Conservation (phyloP, 2,113 vertebrate genomes). For the Pangasianodon hypophthalmus region DNA sequence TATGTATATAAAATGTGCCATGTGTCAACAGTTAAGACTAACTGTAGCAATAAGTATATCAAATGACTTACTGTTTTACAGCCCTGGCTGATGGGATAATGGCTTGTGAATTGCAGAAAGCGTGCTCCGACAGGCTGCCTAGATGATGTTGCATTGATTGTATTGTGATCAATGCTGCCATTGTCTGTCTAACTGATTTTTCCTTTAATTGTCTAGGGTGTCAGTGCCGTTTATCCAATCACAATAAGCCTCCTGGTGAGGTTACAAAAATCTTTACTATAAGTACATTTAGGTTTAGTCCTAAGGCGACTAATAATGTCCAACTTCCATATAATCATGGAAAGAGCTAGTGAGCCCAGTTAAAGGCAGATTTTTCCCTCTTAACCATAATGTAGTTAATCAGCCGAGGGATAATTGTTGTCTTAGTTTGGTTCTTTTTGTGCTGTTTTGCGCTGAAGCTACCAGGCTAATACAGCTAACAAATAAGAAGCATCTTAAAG, state of each 20-base stretch:
- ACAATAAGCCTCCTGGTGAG: conserved; percentile 53
- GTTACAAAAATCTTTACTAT: conserved; percentile 57
- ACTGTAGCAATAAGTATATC: conserved; percentile 23
- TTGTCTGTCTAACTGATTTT: conserved; percentile 85
- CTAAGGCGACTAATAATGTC: conserved; percentile 41
- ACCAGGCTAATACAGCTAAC: not conserved
- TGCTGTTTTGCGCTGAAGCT: not conserved
- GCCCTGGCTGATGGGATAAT: conserved; percentile 34
- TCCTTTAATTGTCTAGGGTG: conserved; percentile 78
- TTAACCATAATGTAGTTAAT: not conserved
- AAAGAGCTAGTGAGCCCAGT: not conserved
- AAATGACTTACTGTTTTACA: conserved; percentile 27
- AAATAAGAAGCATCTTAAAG: not conserved
- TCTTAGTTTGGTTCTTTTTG: not conserved
- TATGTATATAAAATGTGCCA: too few species aligned
- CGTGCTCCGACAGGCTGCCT: conserved; percentile 25
- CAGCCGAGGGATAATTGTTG: not conserved
- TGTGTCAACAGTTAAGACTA: not conserved
- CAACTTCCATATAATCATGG: conserved; percentile 17
- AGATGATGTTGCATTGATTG: conserved; percentile 76
- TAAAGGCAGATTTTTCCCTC: not conserved
- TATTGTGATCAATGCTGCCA: conserved; percentile 81
- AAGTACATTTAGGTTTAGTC: conserved; percentile 58
- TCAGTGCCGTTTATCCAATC: conserved; percentile 75
- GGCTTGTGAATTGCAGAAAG: conserved; percentile 31